Conservation (phyloP, 2,888 invertebrate genomes). For the Baccha elongata region DNA sequence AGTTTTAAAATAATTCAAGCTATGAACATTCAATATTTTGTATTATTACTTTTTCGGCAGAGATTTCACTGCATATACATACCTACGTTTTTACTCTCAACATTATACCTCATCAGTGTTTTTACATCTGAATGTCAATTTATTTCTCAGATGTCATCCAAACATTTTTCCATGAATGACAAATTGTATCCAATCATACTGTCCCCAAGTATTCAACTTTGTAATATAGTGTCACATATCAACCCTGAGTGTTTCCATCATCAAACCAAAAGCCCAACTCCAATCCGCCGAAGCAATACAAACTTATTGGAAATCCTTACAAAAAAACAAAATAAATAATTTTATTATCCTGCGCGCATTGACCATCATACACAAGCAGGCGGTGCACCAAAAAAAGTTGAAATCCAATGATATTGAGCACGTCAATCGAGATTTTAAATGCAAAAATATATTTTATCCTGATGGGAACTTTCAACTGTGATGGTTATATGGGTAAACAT, state of each 20-base stretch:
- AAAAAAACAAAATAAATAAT: constrained; percentile 35
- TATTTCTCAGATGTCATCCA: constrained; percentile 18
- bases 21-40: no score
- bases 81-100: not conserved
- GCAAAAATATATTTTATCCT: constrained; percentile 33
- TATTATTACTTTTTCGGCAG: no score
- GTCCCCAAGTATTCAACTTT: constrained; percentile 8
- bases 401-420: constrained; percentile 58
- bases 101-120: not conserved
- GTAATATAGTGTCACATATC: not conserved
- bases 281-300: not conserved
- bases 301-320: constrained; percentile 17
- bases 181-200: constrained; percentile 35
- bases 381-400: constrained; percentile 31
- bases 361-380: not conserved
- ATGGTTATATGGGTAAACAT: not conserved
- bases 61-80: not conserved
- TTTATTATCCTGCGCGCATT: constrained; percentile 43
- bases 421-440: constrained; percentile 64
- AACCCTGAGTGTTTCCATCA: constrained; percentile 11
- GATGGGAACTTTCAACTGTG: constrained; percentile 32
- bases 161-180: constrained; percentile 22
- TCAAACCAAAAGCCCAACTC: constrained; percentile 12
- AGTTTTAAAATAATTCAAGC: not conserved
- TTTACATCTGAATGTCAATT: constrained; percentile 21